Base-by-base conservation (phyloP, 2,888 invertebrate genomes). In the Argyresthia goedartella region DNA sequence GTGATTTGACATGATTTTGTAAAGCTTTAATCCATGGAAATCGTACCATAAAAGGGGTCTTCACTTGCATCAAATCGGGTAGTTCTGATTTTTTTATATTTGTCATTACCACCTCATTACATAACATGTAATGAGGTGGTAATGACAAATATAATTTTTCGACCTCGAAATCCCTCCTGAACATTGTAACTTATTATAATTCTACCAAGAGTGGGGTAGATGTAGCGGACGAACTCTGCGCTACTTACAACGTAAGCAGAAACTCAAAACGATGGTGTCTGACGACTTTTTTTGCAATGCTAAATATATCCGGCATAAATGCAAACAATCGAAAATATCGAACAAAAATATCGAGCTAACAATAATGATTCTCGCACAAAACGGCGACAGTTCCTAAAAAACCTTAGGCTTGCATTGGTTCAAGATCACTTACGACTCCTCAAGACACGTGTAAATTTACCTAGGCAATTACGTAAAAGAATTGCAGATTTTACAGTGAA, bases 201-300 rank as follows among this genome's bases (percentile, higher is more conserved):
- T 52, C 47, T 13, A 66, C 61, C 3, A 67, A 67, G 60, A 55
- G 51, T 52, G 60, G 65, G 4, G 61, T 64, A 6, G 60, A 64
- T 53, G 53, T 62, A 1, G 58, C 58, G 7, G 62, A 66, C 52
- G 55, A 66, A 51, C 44, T 64, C 47, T 52, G 59, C 51, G 56
- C 55, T 7, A 55, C 49, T 51, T 63, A 61, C 50, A 51, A 58
- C 52, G 60, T 61, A 10, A 55, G 59, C 9, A 55, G 61, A 44
- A 58, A 60, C 49, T 55, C 50, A 9, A 57, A 59, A 54, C 53
- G 59, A 35, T 64, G 62, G 64, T 63, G 59, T 14, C 56, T 63
- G 57, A 55, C 56, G 7, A 13, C 59, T 16, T 59, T 59, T 42
- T 61, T 55, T 56, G 58, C 52, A 7, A 41, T 63, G 14, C 35